These are phyloP conservation scores for Eustalomyia histrio DNA, from an alignment of 2,888 invertebrate genomes.

Conservation along the genomic window DNA sequence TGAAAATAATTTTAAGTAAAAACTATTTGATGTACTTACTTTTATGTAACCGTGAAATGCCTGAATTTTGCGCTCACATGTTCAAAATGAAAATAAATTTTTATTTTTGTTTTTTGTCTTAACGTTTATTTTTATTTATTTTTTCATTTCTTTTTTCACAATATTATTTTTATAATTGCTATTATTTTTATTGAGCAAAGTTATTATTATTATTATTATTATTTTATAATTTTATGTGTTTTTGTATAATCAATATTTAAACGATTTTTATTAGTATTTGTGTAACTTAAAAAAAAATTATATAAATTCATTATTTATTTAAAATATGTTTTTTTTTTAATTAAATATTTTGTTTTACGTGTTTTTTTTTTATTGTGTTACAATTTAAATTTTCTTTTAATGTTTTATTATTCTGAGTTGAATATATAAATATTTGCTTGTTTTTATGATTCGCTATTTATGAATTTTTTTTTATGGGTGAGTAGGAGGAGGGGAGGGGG, in stretches of 20 bases:
- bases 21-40: too few relatives aligned
- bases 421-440: constrained; percentile 14
- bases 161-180: constrained; percentile 42
- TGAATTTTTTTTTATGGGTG: constrained; percentile 18
- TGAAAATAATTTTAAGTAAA: too few relatives aligned
- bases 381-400: constrained; percentile 15
- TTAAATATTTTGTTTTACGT: neutral
- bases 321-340: neutral
- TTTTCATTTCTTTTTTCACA: too few relatives aligned
- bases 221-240: constrained; percentile 38
- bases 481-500: neutral
- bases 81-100: too few relatives aligned
- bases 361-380: constrained; percentile 37
- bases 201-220: constrained; percentile 31
- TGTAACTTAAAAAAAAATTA: constrained; percentile 56
- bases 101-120: too few relatives aligned
- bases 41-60: too few relatives aligned
- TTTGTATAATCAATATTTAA: constrained; percentile 53
- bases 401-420: constrained; percentile 8
- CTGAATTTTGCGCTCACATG: too few relatives aligned
- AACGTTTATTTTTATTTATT: too few relatives aligned
- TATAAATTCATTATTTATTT: too few relatives aligned
- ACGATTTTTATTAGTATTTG: constrained; percentile 40
- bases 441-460: constrained; percentile 4
- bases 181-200: constrained; percentile 59